Evolutionary conservation across 2,113 vertebrate genomes (phyloP).

Genomic region (Telmatochromis sp.): DNA sequence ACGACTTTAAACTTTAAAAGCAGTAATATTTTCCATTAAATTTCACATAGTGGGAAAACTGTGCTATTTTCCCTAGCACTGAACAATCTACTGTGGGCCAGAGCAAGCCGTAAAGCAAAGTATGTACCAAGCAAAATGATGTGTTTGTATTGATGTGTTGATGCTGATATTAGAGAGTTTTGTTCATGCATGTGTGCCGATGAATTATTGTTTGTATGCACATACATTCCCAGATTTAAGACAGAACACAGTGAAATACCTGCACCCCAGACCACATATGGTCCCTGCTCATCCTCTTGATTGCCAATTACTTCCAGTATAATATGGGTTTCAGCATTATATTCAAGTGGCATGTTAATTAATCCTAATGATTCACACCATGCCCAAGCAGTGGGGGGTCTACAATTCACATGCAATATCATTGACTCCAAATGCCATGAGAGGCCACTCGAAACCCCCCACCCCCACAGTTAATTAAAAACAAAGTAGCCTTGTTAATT

Average conservation of each 20-base stretch:
- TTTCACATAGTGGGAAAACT: not conserved
- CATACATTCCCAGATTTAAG: not conserved
- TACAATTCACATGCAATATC: not conserved
- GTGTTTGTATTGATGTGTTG: not conserved
- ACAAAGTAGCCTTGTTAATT: not conserved
- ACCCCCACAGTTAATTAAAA: not conserved
- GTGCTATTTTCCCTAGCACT: not conserved
- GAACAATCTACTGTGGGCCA: not conserved
- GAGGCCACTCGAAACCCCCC: not conserved
- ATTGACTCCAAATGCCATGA: not conserved
- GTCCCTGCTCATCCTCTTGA: not conserved
- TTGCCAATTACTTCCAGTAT: not conserved
- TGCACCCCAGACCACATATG: not conserved
- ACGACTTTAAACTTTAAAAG: not conserved
- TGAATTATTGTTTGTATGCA: not conserved
- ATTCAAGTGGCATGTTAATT: not conserved
- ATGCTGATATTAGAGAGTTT: not conserved
- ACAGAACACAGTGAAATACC: not conserved
- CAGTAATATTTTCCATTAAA: not conserved
- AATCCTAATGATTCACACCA: not conserved
- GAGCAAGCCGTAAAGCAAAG: not conserved
- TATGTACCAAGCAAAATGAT: not conserved
- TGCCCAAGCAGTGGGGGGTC: not conserved
- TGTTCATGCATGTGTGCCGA: not conserved
- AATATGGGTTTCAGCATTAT: not conserved